These are phyloP conservation scores for Chymomyza costata DNA, from an alignment of 1,140 invertebrate species.

Conservation along the genomic window DNA sequence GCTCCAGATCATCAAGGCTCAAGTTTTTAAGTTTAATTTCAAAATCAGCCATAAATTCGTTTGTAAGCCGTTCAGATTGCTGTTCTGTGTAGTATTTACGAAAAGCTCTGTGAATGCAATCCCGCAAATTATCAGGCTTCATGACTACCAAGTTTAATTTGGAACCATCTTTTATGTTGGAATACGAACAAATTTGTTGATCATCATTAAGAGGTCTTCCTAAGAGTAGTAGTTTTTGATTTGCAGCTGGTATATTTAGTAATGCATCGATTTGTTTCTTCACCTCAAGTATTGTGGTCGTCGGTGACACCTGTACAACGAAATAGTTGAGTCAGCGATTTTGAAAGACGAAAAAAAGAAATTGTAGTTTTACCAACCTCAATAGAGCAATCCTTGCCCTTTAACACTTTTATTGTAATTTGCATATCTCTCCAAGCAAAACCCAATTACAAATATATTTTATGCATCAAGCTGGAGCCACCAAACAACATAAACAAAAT, in stretches of 20 bases:
- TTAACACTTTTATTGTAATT: constrained; percentile 76
- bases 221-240: constrained; percentile 76
- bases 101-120: constrained; percentile 74
- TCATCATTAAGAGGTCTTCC: constrained; percentile 77
- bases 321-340: neutral
- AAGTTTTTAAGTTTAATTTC: constrained; percentile 75
- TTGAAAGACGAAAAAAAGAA: neutral
- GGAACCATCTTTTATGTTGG: constrained; percentile 77
- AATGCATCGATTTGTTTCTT: constrained; percentile 76
- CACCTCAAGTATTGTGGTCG: constrained; percentile 75
- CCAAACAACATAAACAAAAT: constrained; percentile 41
- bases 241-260: constrained; percentile 75
- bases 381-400: constrained; percentile 76
- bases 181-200: constrained; percentile 75
- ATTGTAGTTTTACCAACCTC: constrained; percentile 56
- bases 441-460: constrained; percentile 18
- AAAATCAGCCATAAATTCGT: constrained; percentile 77
- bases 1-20: constrained; percentile 77
- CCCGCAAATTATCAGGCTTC: constrained; percentile 75
- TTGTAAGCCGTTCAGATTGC: constrained; percentile 73
- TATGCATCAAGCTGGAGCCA: constrained; percentile 1
- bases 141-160: constrained; percentile 77
- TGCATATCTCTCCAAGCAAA: constrained; percentile 66
- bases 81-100: constrained; percentile 76
- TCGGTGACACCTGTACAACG: constrained; percentile 54